A percentile compares a stretch with the other conserved stretches of the same genome.
phyloP scores from a whole-genome alignment of 2,888 invertebrate genomes.

The Chalcis sispes region DNA sequence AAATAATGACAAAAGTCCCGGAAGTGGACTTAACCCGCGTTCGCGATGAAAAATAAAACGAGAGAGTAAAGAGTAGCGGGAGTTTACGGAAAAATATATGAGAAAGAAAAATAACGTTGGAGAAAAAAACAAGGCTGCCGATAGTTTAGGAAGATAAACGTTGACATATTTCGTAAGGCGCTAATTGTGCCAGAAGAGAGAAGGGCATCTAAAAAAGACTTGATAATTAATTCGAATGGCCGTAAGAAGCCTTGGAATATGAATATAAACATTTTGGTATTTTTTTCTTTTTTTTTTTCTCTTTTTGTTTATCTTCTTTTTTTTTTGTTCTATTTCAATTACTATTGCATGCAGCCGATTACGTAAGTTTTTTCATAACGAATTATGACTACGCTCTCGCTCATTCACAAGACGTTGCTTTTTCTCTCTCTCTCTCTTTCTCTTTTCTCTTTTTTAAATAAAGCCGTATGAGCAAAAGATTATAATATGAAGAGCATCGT shows the following conservation, averaged over 20 bases:
- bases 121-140: constrained; percentile 14
- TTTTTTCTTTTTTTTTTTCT: background rate
- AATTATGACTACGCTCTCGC: background rate
- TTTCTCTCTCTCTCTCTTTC: too few relatives aligned
- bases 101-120: too few relatives aligned
- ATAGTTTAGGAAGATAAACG: background rate
- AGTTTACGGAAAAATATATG: too few relatives aligned
- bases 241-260: constrained; percentile 11
- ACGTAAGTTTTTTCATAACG: background rate
- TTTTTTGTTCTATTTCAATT: background rate
- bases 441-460: constrained; percentile 18
- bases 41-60: too few relatives aligned
- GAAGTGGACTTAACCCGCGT: too few relatives aligned
- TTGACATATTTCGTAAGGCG: constrained; percentile 27
- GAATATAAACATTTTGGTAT: background rate
- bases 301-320: background rate
- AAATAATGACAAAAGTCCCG: constrained; percentile 13
- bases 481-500: constrained; percentile 4
- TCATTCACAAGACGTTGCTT: background rate
- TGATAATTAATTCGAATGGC: constrained; percentile 19
- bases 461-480: background rate
- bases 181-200: constrained; percentile 13
- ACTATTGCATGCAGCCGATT: background rate
- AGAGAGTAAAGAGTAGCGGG: too few relatives aligned
- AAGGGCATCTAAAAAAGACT: background rate